Evolutionary conservation across 2,888 invertebrate species (phyloP), one percentile per base, ranked within the genome.

Genomic region (Argynnis bischoffii): DNA sequence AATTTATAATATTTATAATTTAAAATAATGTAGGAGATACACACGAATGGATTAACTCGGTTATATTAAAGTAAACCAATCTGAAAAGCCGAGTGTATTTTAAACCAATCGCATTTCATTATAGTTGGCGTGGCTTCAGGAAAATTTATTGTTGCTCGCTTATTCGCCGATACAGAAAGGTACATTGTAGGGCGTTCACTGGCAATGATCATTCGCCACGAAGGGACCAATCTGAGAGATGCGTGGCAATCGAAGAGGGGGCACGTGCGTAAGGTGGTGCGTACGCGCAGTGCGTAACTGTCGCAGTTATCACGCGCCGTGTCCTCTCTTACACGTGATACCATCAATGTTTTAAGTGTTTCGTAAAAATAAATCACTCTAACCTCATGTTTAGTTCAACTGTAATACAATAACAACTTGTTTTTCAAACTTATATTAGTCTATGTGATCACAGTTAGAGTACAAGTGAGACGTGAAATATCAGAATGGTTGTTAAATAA

Each of bases 201-300:
- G 81, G 77, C 77, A 75, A 73, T 73, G 75, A 69, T 71, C 66
- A 66, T 71, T 67, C 66, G 66, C 56, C 57, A 63, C 76, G 78
- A 89, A 90, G 88, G 90, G 89, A 89, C 90, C 90, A 90, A 89
- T 89, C 82, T 88, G 85, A 82, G 82, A 76, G 80, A 81, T 71
- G 74, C 78, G 81, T 76, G 78, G 82, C n/a, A 18, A 83, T 82
- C 79, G 78, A 69, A 74, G 76, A 76, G 71, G 79, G 80, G 88
- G 85, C 83, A n/a, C 3, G 86, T 78, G 86, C 87, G 88, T 64
- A 41, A 50, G 18, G 31, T 16, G 48, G 50, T 61, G 61, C 61
- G 61, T 61, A 51, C 51, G 61, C 64, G 78, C 87, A 86, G 86
- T 90, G 91, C 90, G 91, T 90, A 83, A 72, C 80, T 79, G 86